These are phyloP conservation scores for Pollenia angustigena DNA, from an alignment of 2,888 invertebrate genomes.

Conservation along the genomic window DNA sequence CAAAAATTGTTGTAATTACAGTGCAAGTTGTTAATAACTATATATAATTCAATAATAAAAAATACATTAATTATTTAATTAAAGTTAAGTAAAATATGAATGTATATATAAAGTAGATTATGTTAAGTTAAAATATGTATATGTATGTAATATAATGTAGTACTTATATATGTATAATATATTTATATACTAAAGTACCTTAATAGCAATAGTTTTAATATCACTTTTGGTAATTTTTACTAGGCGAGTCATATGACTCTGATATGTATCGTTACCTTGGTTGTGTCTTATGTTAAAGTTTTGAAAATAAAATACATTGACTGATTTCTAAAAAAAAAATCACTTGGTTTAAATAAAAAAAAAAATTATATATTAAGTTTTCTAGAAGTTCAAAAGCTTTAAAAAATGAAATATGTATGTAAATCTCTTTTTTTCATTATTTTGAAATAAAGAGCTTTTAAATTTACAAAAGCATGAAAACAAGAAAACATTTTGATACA, in stretches of 20 bases:
- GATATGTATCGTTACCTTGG: constrained; percentile 91
- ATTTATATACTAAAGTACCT: constrained; percentile 64
- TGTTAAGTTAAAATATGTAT: constrained; percentile 17
- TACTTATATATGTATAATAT: constrained; percentile 63
- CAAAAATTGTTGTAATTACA: constrained; percentile 63
- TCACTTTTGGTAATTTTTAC: constrained; percentile 85
- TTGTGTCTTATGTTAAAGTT: constrained; percentile 85
- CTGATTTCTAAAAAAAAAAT: background rate
- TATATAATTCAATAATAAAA: constrained; percentile 36
- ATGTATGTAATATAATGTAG: constrained; percentile 73
- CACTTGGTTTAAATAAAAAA: background rate
- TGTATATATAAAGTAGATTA: constrained; percentile 67
- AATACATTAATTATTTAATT: constrained; percentile 55
- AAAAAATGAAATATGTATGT: no score
- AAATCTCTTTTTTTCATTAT: no score
- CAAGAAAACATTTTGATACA: no score
- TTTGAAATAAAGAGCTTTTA: no score
- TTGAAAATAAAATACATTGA: background rate
- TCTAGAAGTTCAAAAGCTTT: no score
- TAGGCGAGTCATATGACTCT: constrained; percentile 88
- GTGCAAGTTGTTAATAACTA: constrained; percentile 65
- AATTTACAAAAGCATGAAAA: no score
- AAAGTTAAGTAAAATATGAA: constrained; percentile 55
- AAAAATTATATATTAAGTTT: no score
- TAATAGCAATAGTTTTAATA: constrained; percentile 84